A percentile compares a stretch with the other conserved stretches of the same genome.
Evolutionary conservation across 2,113 vertebrate genomes (phyloP).

Genomic region (Rhynchomys soricoides): DNA sequence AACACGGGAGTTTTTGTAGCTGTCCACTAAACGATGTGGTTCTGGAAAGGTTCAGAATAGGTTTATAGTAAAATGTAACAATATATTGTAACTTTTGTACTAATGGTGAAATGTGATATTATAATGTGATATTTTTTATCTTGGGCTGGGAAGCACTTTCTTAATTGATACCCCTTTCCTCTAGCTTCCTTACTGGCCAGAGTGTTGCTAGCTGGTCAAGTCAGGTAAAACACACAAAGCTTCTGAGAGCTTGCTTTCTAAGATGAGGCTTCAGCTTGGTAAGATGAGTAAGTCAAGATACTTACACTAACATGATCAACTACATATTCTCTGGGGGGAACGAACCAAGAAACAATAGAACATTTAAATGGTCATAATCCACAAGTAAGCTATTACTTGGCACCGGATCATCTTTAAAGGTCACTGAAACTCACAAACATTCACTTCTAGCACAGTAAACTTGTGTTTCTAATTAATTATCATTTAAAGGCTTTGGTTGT

Average conservation of each 20-base stretch:
- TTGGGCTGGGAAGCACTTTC: not conserved
- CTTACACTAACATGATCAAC: conserved; percentile 69
- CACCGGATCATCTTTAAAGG: conserved; percentile 77
- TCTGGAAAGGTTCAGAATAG: conserved; percentile 21
- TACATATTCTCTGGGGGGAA: conserved; percentile 30
- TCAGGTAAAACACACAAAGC: conserved; percentile 4
- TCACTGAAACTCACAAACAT: conserved; percentile 81
- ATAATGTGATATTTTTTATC: not conserved
- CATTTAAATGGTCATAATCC: conserved; percentile 65
- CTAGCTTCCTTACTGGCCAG: conserved; percentile 10
- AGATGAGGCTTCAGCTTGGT: conserved; percentile 4
- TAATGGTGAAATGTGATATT: not conserved
- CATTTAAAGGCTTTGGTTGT: conserved; percentile 74
- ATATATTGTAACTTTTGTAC: conserved; percentile 33
- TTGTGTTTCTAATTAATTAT: conserved; percentile 82
- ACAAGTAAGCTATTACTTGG: conserved; percentile 71
- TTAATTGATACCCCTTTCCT: not conserved
- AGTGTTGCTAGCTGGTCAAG: conserved; percentile 6
- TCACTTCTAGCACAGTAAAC: conserved; percentile 80
- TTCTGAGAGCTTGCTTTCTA: conserved; percentile 7
- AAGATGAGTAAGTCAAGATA: conserved; percentile 14
- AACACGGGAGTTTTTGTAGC: not conserved
- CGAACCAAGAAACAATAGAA: not conserved
- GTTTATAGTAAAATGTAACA: conserved; percentile 11
- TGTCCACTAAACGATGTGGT: conserved; percentile 40